Evolutionary conservation across 2,113 vertebrate genomes (phyloP).

Genomic region (Gobio gobio): DNA sequence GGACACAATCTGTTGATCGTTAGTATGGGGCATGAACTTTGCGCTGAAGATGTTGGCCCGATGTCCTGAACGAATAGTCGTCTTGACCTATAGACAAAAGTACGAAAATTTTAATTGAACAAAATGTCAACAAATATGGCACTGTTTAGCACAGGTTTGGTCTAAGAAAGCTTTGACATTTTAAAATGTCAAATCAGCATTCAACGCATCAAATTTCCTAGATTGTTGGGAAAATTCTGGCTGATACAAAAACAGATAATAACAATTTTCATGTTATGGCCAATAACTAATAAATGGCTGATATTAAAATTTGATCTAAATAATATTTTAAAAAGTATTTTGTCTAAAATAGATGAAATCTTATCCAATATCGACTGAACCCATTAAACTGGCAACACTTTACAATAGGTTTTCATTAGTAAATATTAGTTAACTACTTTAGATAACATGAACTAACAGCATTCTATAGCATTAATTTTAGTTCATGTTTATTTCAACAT

Average conservation of each 20-base stretch:
- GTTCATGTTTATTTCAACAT: too few species aligned
- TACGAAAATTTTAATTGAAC: not conserved
- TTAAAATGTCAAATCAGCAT: not conserved
- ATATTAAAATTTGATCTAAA: not conserved
- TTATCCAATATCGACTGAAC: not conserved
- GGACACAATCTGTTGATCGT: conserved; percentile 94
- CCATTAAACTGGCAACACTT: too few species aligned
- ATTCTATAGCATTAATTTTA: too few species aligned
- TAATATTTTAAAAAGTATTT: not conserved
- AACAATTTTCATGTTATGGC: not conserved
- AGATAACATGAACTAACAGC: too few species aligned
- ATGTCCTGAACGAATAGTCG: conserved; percentile 95
- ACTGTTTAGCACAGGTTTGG: not conserved
- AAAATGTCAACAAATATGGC: not conserved
- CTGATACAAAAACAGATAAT: not conserved
- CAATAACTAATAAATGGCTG: not conserved
- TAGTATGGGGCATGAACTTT: conserved; percentile 96
- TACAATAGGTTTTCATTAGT: too few species aligned
- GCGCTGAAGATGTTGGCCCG: conserved; percentile 98
- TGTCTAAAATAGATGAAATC: not conserved
- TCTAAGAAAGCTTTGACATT: not conserved
- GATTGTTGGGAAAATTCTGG: not conserved
- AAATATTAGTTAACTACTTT: too few species aligned
- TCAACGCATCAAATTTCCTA: not conserved
- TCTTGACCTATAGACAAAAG: conserved; percentile 84